phyloP scores from a whole-genome alignment of 2,113 vertebrate species.

The Puma concolor region DNA sequence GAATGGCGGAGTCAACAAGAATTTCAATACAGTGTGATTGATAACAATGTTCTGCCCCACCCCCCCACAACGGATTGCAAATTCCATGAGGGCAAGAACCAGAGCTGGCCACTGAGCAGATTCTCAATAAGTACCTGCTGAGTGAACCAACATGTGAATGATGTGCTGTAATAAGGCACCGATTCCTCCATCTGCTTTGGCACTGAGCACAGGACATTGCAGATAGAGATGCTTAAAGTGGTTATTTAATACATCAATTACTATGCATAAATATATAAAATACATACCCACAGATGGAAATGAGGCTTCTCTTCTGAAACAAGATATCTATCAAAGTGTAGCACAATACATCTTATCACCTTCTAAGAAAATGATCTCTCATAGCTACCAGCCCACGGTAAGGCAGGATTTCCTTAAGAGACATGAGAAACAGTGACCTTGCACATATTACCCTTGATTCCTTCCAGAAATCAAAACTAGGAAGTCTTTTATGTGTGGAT shows the following conservation, averaged over 20 bases:
- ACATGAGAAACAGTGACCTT: not conserved
- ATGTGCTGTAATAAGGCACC: fast-evolving
- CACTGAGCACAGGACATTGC: not conserved
- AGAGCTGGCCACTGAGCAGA: not conserved
- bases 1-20: not conserved
- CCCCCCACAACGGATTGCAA: not conserved
- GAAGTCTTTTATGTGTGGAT: not conserved
- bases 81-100: not conserved
- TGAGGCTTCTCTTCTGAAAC: not conserved
- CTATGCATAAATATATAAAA: not conserved
- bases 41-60: not conserved
- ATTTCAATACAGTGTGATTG: not conserved
- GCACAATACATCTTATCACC: not conserved
- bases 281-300: not conserved
- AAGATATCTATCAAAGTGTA: not conserved
- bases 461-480: not conserved
- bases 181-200: too few relatives aligned
- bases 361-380: not conserved
- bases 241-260: not conserved
- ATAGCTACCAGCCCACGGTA: not conserved
- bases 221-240: not conserved
- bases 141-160: not conserved
- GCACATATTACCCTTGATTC: not conserved
- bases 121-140: not conserved
- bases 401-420: not conserved